A percentile compares a stretch with the other conserved stretches of the same genome.
phyloP scores from a whole-genome alignment of 2,888 invertebrate species.

The Lordiphosa andalusiaca region DNA sequence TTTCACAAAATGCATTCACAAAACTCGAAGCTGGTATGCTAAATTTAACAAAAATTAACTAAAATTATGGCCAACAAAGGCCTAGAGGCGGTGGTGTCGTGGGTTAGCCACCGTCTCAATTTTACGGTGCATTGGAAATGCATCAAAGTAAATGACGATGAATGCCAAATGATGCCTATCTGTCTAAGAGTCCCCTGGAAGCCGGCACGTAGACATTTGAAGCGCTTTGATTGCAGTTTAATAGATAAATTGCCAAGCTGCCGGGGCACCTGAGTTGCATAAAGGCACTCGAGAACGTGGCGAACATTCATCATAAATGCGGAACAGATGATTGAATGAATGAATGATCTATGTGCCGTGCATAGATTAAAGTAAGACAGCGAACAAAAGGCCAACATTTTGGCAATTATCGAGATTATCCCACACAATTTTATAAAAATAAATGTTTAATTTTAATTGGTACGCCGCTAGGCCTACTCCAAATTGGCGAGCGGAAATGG shows the following conservation, averaged over 20 bases:
- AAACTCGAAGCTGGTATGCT: constrained; percentile 41
- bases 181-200: constrained; percentile 25
- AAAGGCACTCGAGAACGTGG: constrained; percentile 36
- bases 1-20: constrained; percentile 34
- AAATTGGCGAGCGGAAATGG: constrained; percentile 59
- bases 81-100: constrained; percentile 51
- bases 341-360: constrained; percentile 24
- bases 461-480: constrained; percentile 22
- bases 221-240: constrained; percentile 55
- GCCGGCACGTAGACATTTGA: constrained; percentile 54
- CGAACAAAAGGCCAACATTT: constrained; percentile 10
- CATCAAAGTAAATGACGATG: constrained; percentile 41
- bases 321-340: constrained; percentile 43
- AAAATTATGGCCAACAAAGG: constrained; percentile 41
- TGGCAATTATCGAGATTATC: constrained; percentile 14
- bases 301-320: constrained; percentile 65
- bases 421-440: constrained; percentile 8
- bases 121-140: constrained; percentile 37
- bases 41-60: constrained; percentile 55
- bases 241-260: constrained; percentile 53
- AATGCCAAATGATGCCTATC: constrained; percentile 56
- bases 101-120: constrained; percentile 37
- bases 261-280: constrained; percentile 64
- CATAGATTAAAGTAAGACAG: no score
- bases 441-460: constrained; percentile 18